phyloP scores from a whole-genome alignment of 2,797 vertebrate species.

The Schizothorax lantsangensis region DNA sequence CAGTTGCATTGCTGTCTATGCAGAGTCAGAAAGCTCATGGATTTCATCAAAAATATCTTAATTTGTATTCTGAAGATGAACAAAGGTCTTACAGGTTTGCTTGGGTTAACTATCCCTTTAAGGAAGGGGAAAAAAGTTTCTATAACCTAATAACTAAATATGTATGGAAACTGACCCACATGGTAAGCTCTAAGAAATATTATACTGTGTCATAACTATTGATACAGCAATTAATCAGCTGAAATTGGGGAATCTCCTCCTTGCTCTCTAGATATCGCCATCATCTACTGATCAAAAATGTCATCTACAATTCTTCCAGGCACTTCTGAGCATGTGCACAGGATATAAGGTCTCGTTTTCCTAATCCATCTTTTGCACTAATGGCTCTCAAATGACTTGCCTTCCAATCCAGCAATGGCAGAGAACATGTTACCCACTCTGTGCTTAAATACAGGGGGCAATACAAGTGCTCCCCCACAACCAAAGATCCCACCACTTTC shows the following conservation, averaged over 20 bases:
- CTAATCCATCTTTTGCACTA: conserved; percentile 12
- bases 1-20: not conserved
- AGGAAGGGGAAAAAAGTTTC: not conserved
- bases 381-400: conserved; percentile 14
- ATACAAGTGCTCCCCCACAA: conserved; percentile 6
- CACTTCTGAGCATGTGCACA: not conserved
- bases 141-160: not conserved
- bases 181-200: not conserved
- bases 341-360: not conserved
- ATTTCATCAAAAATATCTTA: not conserved
- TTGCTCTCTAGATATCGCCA: not conserved
- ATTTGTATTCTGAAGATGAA: too few relatives aligned
- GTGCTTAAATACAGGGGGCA: conserved; percentile 53
- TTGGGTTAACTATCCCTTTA: not conserved
- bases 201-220: not conserved
- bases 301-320: not conserved
- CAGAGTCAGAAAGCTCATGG: not conserved
- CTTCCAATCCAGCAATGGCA: not conserved
- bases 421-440: conserved; percentile 21
- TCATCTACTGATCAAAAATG: not conserved
- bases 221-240: not conserved
- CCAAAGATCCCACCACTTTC: conserved; percentile 41
- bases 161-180: not conserved
- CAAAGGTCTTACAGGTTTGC: not conserved
- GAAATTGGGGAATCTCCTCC: not conserved